Conservation (phyloP, 2,113 vertebrate genomes). For the Carassius auratus region DNA sequence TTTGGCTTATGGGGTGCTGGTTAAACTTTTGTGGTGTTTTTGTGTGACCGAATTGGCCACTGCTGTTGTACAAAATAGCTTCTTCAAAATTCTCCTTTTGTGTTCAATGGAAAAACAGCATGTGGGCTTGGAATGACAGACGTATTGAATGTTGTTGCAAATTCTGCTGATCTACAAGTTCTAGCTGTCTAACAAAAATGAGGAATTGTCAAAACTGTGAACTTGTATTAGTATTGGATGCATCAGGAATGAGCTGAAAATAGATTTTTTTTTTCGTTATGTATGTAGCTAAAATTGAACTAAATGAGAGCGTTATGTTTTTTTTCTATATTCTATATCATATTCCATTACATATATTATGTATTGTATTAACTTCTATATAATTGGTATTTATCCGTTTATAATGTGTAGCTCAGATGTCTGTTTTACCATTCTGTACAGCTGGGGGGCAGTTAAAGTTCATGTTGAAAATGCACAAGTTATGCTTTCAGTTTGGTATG, state of each 20-base stretch:
- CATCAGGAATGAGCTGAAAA: background rate
- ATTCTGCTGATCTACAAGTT: background rate
- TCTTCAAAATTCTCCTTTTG: slow-evolving; percentile 13
- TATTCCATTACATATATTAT: too few relatives aligned
- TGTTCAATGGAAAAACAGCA: slow-evolving; percentile 14
- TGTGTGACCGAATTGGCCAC: background rate
- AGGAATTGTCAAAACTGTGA: background rate
- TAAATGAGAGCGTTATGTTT: too few relatives aligned
- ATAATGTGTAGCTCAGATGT: background rate
- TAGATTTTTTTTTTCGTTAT: background rate
- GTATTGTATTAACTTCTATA: too few relatives aligned
- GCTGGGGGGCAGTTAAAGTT: slow-evolving; percentile 28
- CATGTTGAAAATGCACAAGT: background rate
- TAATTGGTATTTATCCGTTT: too few relatives aligned
- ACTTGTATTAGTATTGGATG: background rate
- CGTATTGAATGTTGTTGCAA: background rate
- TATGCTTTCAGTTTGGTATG: background rate
- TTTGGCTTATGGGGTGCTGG: background rate
- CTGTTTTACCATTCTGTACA: background rate
- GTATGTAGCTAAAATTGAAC: too few relatives aligned
- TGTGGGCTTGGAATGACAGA: background rate
- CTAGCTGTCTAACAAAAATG: background rate
- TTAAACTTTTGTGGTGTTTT: background rate
- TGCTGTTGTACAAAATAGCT: slow-evolving; percentile 1
- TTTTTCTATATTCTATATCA: too few relatives aligned